Evolutionary conservation across 1,140 invertebrate species (phyloP).

Genomic region (Schlechtendalia chinensis): DNA sequence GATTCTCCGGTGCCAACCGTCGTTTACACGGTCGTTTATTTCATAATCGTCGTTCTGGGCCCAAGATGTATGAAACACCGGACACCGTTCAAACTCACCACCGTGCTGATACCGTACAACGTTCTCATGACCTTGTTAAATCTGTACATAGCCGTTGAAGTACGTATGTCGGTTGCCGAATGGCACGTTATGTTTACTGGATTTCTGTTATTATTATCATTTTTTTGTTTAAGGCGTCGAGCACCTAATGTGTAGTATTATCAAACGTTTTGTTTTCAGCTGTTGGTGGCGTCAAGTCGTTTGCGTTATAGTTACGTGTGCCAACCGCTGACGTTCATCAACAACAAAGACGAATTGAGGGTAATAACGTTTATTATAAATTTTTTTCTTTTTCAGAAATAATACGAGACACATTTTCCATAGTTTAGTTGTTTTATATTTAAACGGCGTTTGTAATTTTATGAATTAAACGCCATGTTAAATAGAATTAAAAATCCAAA

Average conservation of each 20-base stretch:
- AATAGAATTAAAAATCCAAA: too few relatives aligned
- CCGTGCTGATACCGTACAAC: conserved; percentile 82
- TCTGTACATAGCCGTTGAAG: conserved; percentile 78
- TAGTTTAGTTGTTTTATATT: too few relatives aligned
- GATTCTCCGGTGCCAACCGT: conserved; percentile 77
- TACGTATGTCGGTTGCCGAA: conserved; percentile 55
- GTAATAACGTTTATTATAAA: conserved; percentile 57
- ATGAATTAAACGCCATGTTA: too few relatives aligned
- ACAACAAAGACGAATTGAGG: conserved; percentile 80
- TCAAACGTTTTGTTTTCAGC: conserved; percentile 63
- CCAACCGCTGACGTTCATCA: conserved; percentile 79
- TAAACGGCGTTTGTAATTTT: too few relatives aligned
- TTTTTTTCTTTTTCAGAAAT: too few relatives aligned
- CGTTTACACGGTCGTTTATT: conserved; percentile 67
- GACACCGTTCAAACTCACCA: conserved; percentile 74
- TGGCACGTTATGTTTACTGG: background rate
- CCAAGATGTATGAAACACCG: conserved; percentile 81
- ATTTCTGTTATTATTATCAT: too few relatives aligned
- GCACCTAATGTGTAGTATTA: background rate
- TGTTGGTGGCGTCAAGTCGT: conserved; percentile 71
- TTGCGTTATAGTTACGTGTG: conserved; percentile 86
- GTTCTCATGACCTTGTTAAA: conserved; percentile 81
- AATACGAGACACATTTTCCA: too few relatives aligned
- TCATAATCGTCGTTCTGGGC: conserved; percentile 76
- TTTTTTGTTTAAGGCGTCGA: background rate